Evolutionary conservation across 30 jellyfish, hydroid and myxozoan genomes (phyloP), one percentile per base, ranked within the genome.

Genomic region (Rhopilema esculentum): DNA sequence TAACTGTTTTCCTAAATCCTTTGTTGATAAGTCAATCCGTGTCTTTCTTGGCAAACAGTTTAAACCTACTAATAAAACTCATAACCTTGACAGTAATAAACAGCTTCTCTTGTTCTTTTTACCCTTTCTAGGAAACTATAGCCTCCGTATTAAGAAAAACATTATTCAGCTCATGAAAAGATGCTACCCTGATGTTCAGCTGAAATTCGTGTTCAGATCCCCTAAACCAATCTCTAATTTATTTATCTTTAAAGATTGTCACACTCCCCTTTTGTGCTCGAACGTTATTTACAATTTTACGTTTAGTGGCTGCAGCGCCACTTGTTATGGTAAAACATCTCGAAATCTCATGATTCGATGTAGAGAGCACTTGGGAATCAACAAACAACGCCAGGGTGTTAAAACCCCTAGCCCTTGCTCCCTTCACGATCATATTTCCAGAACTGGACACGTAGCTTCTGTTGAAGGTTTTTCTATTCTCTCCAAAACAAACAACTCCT

Each of bases 271-370:
- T 51, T 50, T 64, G 16, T 68, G 75, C 70, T 82, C 75, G 24
- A 72, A 72, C 18, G 50, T 82, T 27, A 72, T 82, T 21, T 82
- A 66, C 63, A 64, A 49, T 1, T 82, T 66, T 65, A 40, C 50
- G 84, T 82, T 72, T 66, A 53, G 84, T 82, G 84, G 48, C 87
- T 83, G 87, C 87, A 69, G 75, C 27, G 88, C 64, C 87, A 83
- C 79, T 69, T 69, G 50, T 71, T 83, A 83, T 71, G 88, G 92
- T 40, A 83, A 70, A 71, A 83, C 92, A 49, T 75, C 86, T 32
- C n/a, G n/a, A n/a, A n/a, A n/a, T n/a, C n/a, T n/a, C n/a, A n/a
- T n/a, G n/a, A n/a, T n/a, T n/a, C n/a, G 27, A 16, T 21, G 57
- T 49, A 28, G 27, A 28, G 83, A 28, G 2, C 6, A 33, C 27